Evolutionary conservation across 2,888 invertebrate genomes (phyloP), one percentile per base, ranked within the genome.

Genomic region (Yponomeuta malinellus): DNA sequence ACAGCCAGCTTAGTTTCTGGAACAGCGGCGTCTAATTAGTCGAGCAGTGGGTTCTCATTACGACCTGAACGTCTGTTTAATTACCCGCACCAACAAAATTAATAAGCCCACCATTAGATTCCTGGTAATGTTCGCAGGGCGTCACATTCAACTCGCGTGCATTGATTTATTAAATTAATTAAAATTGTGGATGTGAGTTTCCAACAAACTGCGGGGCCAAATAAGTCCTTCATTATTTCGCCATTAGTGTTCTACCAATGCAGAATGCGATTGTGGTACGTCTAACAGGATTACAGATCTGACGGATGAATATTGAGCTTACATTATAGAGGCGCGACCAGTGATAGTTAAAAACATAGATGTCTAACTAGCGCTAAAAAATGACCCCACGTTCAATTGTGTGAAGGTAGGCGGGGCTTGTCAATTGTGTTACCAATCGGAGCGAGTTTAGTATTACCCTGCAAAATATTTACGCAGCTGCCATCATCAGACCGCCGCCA

Each of bases 11-110:
- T 81, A 81, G 84, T 85, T 83, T 83, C 85, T 84, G 83, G 81
- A 84, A 81, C 82, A 79, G 79, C 80, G 81, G 78, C 77, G 83
- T 78, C 84, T 87, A 87, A 88, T 88, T 86, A 88, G 86, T 79
- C 81, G 63, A 63, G 63, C 68, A 70, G 70, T 52, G 79, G 81
- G 76, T 82, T 84, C 84, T 85, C 82, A 85, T 87, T 87, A 86
- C 83, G 76, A 74, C 75, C 59, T 43, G 52, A 29, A 48, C 63
- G 70, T 63, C 70, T 65, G 79, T 84, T 81, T 87, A 88, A 88
- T 88, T 88, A 87, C 83, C 81, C 81, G 80, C 80, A 82, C 81
- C 79, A 83, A 82, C 79, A 81, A 83, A 83, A 80, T 81, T 81
- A 80, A 78, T 68, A 37, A 43, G 63, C 52, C 43, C 37, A 69